Percentiles rank a stretch among this genome's conserved stretches.
These are phyloP conservation scores for Pammene aurita DNA, from an alignment of 2,888 invertebrate species.

Conservation along the genomic window DNA sequence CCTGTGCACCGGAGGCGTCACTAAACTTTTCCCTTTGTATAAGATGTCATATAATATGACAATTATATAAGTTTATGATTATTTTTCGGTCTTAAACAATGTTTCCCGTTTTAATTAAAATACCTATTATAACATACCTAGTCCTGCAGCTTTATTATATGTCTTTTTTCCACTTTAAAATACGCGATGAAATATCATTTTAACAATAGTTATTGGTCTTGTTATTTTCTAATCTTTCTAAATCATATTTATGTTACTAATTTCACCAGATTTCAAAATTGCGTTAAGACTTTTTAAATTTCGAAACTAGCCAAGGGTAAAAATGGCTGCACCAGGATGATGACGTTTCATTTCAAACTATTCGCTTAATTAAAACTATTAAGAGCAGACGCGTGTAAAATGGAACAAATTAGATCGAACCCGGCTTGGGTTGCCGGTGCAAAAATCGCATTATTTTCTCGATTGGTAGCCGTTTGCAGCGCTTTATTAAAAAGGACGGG, in stretches of 20 bases:
- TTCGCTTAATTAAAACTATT: conserved; percentile 71
- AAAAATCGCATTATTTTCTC: conserved; percentile 57
- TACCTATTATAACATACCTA: too few relatives aligned
- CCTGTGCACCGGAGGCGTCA: too few relatives aligned
- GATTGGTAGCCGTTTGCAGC: conserved; percentile 37
- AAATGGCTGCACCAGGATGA: conserved; percentile 52
- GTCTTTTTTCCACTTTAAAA: too few relatives aligned
- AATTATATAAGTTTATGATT: too few relatives aligned
- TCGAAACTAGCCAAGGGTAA: conserved; percentile 41
- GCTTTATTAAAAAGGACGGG: conserved; percentile 16
- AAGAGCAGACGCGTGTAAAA: conserved; percentile 62
- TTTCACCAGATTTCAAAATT: conserved; percentile 10
- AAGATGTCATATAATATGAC: too few relatives aligned
- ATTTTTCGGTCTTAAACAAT: too few relatives aligned
- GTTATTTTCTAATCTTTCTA: not conserved
- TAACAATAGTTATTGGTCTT: too few relatives aligned
- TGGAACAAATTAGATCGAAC: conserved; percentile 68
- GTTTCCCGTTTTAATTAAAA: too few relatives aligned
- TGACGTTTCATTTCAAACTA: conserved; percentile 56
- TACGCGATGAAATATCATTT: too few relatives aligned
- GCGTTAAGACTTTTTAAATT: conserved; percentile 36
- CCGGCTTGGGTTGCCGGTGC: conserved; percentile 52
- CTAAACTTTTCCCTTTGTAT: too few relatives aligned
- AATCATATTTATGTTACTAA: not conserved
- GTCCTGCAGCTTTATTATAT: too few relatives aligned